These are phyloP conservation scores for Leptinotarsa peninsularis DNA, from an alignment of 2,888 invertebrate species.

Conservation along the genomic window DNA sequence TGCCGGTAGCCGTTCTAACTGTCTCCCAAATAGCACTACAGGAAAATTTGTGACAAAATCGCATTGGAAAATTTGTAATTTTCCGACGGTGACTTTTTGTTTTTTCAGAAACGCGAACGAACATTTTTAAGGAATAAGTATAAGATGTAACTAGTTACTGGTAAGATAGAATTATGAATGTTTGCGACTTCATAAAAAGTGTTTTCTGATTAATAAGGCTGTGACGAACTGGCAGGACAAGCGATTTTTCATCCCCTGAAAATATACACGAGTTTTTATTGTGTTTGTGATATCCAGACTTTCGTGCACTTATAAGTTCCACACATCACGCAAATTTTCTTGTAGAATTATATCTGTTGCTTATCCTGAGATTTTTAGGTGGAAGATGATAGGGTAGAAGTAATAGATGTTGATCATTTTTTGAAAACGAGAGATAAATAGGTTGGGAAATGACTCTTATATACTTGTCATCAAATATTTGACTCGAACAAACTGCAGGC, in stretches of 20 bases:
- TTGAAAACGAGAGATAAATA: not conserved
- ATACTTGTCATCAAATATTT: too few relatives aligned
- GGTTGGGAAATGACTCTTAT: not conserved
- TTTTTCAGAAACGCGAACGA: not conserved
- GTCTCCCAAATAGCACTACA: slow-evolving; percentile 33
- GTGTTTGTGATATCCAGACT: slow-evolving; percentile 6
- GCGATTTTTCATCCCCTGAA: slow-evolving; percentile 25
- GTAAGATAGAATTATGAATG: not conserved
- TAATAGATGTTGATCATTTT: not conserved
- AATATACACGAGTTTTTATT: slow-evolving; percentile 4
- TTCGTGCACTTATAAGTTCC: not conserved
- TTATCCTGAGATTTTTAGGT: not conserved
- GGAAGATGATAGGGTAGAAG: not conserved
- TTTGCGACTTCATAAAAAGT: not conserved
- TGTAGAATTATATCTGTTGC: slow-evolving; percentile 34
- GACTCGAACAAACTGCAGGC: too few relatives aligned
- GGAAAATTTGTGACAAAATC: slow-evolving; percentile 43
- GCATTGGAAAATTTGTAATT: not conserved
- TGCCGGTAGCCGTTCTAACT: slow-evolving; percentile 68
- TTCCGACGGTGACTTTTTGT: not conserved
- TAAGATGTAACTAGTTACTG: not conserved
- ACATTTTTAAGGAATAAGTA: not conserved
- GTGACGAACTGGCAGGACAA: slow-evolving; percentile 39
- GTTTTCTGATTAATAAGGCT: slow-evolving; percentile 35
- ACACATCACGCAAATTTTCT: slow-evolving; percentile 42